A percentile compares a stretch with the other conserved stretches of the same genome.
These are phyloP conservation scores for Xanthostigma xanthostigma DNA, from an alignment of 2,888 invertebrate genomes.

Conservation along the genomic window DNA sequence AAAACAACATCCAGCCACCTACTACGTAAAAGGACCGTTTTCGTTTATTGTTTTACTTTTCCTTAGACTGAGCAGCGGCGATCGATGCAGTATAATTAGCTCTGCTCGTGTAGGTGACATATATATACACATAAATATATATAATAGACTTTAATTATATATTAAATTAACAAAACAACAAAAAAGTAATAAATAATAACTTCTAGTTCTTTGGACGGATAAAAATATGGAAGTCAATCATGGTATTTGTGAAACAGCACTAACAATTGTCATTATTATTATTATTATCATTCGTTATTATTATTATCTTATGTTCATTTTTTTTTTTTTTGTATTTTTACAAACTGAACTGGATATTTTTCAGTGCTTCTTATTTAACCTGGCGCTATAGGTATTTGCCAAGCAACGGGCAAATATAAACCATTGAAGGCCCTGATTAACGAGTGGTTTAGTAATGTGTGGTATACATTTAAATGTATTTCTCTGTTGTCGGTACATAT, in stretches of 20 bases:
- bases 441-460: neutral
- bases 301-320: neutral
- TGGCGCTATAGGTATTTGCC: neutral
- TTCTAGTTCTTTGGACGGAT: neutral
- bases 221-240: neutral
- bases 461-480: conserved; percentile 1
- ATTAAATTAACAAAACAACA: no score
- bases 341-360: neutral
- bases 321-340: neutral
- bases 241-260: neutral
- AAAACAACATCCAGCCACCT: no score
- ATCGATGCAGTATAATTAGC: neutral
- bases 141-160: neutral
- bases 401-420: neutral
- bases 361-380: conserved; percentile 1
- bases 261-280: neutral
- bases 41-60: no score
- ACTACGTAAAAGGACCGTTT: no score
- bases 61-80: neutral
- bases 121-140: neutral
- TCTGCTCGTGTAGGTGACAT: neutral
- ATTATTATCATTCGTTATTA: neutral
- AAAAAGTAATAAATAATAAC: neutral
- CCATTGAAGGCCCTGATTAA: neutral
- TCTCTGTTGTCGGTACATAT: neutral